These are phyloP conservation scores for Temnopleurus reevesii DNA, from an alignment of 53 echinoderm and acorn worm species.

Conservation along the genomic window DNA sequence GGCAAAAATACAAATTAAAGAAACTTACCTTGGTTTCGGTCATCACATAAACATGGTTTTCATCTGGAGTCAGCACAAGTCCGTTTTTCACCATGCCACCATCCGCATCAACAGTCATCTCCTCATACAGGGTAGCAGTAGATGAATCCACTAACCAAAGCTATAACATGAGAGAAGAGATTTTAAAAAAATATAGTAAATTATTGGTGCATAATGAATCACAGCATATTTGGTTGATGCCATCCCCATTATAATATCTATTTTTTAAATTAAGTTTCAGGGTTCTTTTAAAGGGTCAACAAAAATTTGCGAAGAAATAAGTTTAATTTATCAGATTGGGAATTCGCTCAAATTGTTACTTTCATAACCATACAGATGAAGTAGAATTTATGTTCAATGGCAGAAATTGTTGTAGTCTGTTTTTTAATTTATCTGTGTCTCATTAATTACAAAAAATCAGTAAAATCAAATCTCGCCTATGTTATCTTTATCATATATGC, in stretches of 20 bases:
- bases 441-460: no score
- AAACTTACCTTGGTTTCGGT: constrained; percentile 48
- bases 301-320: no score
- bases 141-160: neutral
- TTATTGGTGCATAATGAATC: neutral
- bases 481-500: neutral
- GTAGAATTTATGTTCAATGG: no score
- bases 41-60: constrained; percentile 49
- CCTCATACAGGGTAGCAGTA: constrained; percentile 32
- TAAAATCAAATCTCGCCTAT: neutral
- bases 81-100: constrained; percentile 53
- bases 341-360: no score
- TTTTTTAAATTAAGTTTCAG: neutral
- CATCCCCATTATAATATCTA: neutral
- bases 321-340: no score
- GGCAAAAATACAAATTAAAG: neutral
- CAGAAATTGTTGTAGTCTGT: no score
- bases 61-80: constrained; percentile 36
- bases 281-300: neutral
- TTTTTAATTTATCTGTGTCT: no score
- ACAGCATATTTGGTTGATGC: neutral
- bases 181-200: neutral
- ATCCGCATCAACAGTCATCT: constrained; percentile 24
- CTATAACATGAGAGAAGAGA: neutral
- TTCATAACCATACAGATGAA: no score